Evolutionary conservation across 2,888 invertebrate genomes (phyloP).

Genomic region (Athalia cordata): DNA sequence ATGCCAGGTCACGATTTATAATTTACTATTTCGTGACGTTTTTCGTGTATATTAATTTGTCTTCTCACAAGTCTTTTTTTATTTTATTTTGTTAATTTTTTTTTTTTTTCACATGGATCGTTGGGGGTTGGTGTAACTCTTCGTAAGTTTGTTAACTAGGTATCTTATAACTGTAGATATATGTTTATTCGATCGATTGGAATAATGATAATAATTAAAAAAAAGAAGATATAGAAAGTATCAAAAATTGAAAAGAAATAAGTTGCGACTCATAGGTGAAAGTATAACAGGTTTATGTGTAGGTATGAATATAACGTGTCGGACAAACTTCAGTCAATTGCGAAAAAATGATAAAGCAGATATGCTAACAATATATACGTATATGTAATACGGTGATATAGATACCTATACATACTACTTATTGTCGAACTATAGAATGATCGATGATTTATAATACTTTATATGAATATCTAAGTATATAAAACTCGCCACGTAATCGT

Average conservation of each 20-base stretch:
- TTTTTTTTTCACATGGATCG: not conserved
- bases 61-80: not conserved
- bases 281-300: no score
- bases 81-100: not conserved
- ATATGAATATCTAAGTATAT: no score
- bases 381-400: not conserved
- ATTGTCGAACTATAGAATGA: conserved; percentile 32
- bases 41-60: not conserved
- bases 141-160: conserved; percentile 17
- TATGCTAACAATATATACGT: conserved; percentile 15
- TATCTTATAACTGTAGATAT: no score
- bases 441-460: conserved; percentile 26
- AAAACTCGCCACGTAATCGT: not conserved
- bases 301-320: not conserved
- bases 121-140: not conserved
- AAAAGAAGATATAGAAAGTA: no score
- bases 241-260: no score
- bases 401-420: not conserved
- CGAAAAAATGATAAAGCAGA: conserved; percentile 27
- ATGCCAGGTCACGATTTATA: conserved; percentile 9
- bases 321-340: not conserved
- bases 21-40: no score
- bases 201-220: no score
- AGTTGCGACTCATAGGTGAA: not conserved
- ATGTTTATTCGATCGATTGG: not conserved